Base-by-base conservation (phyloP, 2,888 invertebrate genomes). In the Eupithecia insigniata region DNA sequence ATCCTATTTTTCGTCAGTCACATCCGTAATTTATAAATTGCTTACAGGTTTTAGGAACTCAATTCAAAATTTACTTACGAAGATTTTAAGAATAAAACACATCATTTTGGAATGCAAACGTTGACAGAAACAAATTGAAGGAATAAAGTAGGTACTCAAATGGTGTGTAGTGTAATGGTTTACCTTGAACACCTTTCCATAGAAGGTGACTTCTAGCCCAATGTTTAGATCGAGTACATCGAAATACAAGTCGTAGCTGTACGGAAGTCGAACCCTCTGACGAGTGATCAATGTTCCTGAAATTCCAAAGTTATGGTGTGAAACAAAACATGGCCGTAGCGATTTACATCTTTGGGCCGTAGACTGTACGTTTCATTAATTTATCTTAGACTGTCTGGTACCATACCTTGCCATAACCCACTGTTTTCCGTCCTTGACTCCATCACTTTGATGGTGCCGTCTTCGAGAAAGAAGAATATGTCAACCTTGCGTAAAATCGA, bases 151-250 rank as follows among this genome's bases (percentile, higher is more conserved):
- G 10, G n/a, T 30, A 14, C 3, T n/a, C n/a, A n/a, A n/a, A n/a
- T n/a, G n/a, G n/a, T n/a, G n/a, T n/a, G n/a, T n/a, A n/a, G n/a
- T n/a, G n/a, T n/a, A n/a, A n/a, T n/a, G n/a, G n/a, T n/a, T n/a
- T 22, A 64, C 64, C 64, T 64, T 64, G 36, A 64, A 64, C 22
- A 64, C 64, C 16, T 64, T 64, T 7, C 98, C 98, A 83, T 96
- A 98, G 76, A 99, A 95, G 70, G 96, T 95, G 16, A 98, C 95
- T 84, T 97, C 97, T 69, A 95, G 95, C 51, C 98, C 97, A 72
- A 99, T 95, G 86, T 99, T 99, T 55, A 99, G 95, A 89, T 99
- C 98, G 26, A 98, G 95, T 22, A 98, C 95, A 73, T 98, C 97
- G 87, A 97, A 97, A 85, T 96, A 98, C 72, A 96, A 95, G 77